Base-by-base conservation (phyloP, 2,113 vertebrate species). In the Oenanthe melanoleuca region DNA sequence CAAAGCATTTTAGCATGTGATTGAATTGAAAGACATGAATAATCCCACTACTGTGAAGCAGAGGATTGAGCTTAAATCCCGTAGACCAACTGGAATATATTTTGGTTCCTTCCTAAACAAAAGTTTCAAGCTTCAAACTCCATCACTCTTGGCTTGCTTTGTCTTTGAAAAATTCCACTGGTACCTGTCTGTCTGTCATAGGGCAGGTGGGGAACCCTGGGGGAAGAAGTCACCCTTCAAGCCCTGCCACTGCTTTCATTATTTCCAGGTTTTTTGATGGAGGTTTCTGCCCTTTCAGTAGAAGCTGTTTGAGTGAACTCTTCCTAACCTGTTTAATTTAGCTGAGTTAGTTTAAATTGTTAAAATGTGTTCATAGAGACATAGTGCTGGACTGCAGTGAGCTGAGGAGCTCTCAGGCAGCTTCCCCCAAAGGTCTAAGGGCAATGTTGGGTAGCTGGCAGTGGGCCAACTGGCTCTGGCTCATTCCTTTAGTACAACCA, bases 1-100 rank as follows among this genome's bases (percentile, higher is more conserved):
- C 65, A 92, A 86, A 94, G 81, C 88, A 53, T 89, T 94, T 96
- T 45, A 95, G 82, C 92, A 92, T 25, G 37, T 82, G 72, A 86
- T 84, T 90, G 57, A 90, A 88, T 91, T 92, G 93, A 74, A 92
- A 70, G 60, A 83, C 4, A 2, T 64, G 56, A 94, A 80, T 95
- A 94, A 95, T 94, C 57, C 80, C 37, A 38, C 45, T 84, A 31
- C 63, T 81, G 77, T 92, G 88, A 93, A 91, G 42, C 77, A 94
- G 37, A 69, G 37, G 64, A 53, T 86, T 86, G 52, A 49, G 8
- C 8, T 88, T 75, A 45, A 57, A 44, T 71, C 26, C 61, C 17
- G 5, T 67, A 70, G 60, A 74, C 34, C 33, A 29, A 9, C 38
- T 59, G 50, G 31, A 64, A 60, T 77, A 45, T 78, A 24, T 72